Conservation (phyloP, 2,113 vertebrate species). For the Cyanocitta stelleri region DNA sequence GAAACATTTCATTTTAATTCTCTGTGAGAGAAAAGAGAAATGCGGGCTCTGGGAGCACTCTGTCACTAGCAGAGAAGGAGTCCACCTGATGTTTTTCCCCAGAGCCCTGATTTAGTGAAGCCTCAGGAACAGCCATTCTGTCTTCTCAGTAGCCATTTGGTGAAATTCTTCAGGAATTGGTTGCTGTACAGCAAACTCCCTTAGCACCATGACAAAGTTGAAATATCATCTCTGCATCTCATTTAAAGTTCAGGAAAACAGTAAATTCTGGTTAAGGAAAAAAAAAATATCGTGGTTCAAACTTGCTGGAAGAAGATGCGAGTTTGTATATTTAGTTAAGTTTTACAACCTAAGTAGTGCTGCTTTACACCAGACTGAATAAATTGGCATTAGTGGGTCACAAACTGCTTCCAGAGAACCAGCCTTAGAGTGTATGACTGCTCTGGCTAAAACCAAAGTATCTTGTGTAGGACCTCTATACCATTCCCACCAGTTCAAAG, state of each 20-base stretch:
- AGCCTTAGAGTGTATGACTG: rapidly evolving
- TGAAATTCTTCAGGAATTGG: not conserved
- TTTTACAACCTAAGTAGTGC: not conserved
- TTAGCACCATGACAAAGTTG: not conserved
- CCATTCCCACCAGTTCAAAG: not conserved
- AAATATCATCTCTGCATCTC: not conserved
- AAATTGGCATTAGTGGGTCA: not conserved
- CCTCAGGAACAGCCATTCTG: not conserved
- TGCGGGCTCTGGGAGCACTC: not conserved
- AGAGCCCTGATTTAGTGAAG: not conserved
- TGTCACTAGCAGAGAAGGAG: not conserved
- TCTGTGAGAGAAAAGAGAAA: not conserved
- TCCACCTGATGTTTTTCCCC: not conserved
- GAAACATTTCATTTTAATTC: not conserved
- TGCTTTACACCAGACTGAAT: not conserved
- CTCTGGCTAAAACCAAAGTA: not conserved
- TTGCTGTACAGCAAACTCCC: not conserved
- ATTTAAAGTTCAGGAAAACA: not conserved
- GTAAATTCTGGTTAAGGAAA: not conserved
- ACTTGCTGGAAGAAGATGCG: not conserved
- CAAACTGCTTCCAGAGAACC: not conserved
- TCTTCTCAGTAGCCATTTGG: not conserved
- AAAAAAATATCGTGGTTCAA: not conserved
- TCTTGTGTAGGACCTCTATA: not conserved
- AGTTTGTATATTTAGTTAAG: not conserved